phyloP scores from a whole-genome alignment of 2,888 invertebrate genomes.

The Eulithis prunata region DNA sequence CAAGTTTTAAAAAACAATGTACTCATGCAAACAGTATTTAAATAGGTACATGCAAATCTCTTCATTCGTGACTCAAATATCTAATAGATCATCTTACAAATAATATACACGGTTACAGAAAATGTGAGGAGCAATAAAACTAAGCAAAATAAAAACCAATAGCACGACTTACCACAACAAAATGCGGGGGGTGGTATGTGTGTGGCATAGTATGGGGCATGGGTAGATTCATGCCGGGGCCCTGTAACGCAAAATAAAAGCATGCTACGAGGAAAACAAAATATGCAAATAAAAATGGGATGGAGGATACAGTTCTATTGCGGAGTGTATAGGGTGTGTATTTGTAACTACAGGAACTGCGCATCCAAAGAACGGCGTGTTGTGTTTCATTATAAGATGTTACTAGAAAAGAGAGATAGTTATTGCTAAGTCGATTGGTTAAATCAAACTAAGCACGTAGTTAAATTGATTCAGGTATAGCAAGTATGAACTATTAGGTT shows the following conservation, averaged over 20 bases:
- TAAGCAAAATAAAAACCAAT: conserved; percentile 46
- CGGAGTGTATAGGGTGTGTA: conserved; percentile 3
- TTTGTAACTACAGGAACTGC: conserved; percentile 26
- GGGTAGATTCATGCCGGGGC: conserved; percentile 81
- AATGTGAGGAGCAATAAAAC: conserved; percentile 36
- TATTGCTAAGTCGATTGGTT: no score
- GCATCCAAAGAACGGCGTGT: not conserved
- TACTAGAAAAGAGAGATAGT: no score
- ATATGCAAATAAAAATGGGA: conserved; percentile 50
- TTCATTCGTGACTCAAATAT: conserved; percentile 2
- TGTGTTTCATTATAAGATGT: no score
- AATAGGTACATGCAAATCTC: conserved; percentile 14
- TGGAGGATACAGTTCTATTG: conserved; percentile 21
- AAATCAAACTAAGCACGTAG: no score
- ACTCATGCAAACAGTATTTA: conserved; percentile 24
- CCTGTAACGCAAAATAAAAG: conserved; percentile 79
- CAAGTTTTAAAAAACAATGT: conserved; percentile 1
- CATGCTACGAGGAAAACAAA: conserved; percentile 72
- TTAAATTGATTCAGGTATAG: no score
- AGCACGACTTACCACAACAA: conserved; percentile 79
- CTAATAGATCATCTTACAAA: not conserved
- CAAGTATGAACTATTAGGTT: no score
- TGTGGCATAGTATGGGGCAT: conserved; percentile 83
- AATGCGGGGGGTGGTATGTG: conserved; percentile 83
- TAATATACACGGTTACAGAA: conserved; percentile 4